Percentiles rank a stretch among this genome's conserved stretches.
Conservation (phyloP, 2,888 invertebrate species). For the Athetis lepigone region DNA sequence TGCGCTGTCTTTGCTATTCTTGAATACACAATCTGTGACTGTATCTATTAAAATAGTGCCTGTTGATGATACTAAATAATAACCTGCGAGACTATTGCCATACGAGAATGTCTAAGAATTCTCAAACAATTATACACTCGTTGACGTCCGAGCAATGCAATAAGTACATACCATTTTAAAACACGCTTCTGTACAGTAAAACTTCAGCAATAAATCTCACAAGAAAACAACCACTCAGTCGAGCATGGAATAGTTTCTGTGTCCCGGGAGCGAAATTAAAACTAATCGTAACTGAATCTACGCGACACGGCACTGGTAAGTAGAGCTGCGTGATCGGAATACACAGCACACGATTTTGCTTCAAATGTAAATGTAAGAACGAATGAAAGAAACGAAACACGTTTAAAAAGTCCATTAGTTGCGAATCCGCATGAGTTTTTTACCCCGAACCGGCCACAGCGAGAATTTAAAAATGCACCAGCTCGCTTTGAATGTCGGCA, state of each 20-base stretch:
- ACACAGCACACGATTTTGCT: slow-evolving; percentile 55
- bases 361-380: slow-evolving; percentile 59
- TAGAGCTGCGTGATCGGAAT: slow-evolving; percentile 72
- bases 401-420: slow-evolving; percentile 78
- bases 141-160: slow-evolving; percentile 39
- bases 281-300: slow-evolving; percentile 73
- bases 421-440: slow-evolving; percentile 69
- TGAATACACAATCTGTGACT: slow-evolving; percentile 72
- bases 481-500: slow-evolving; percentile 81
- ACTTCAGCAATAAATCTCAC: slow-evolving; percentile 71
- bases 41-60: slow-evolving; percentile 60
- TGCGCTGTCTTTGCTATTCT: slow-evolving; percentile 71
- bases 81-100: slow-evolving; percentile 7
- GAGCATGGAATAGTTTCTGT: slow-evolving; percentile 67
- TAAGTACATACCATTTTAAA: slow-evolving; percentile 55
- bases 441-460: slow-evolving; percentile 70
- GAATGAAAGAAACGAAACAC: slow-evolving; percentile 67
- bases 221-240: slow-evolving; percentile 57
- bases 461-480: slow-evolving; percentile 84
- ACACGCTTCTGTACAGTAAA: slow-evolving; percentile 56
- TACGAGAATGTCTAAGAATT: neutral
- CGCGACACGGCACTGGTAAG: slow-evolving; percentile 65
- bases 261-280: slow-evolving; percentile 76
- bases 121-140: slow-evolving; percentile 8
- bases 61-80: slow-evolving; percentile 41